Evolutionary conservation across 2,113 vertebrate species (phyloP).

Genomic region (Crotalus horridus): DNA sequence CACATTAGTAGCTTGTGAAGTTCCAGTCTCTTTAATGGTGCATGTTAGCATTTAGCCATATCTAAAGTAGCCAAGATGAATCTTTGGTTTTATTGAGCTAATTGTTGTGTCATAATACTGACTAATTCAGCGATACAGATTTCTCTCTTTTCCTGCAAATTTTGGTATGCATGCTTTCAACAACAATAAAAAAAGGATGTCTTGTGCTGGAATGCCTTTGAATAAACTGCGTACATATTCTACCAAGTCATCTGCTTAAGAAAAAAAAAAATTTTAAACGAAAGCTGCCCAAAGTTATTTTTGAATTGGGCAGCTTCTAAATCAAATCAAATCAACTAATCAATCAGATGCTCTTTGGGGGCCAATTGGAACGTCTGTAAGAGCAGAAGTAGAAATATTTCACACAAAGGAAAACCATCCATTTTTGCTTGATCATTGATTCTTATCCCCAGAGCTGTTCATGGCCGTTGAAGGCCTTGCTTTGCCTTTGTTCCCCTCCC

Average conservation of each 20-base stretch:
- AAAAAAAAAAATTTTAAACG: background rate
- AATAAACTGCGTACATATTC: background rate
- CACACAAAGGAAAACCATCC: no score
- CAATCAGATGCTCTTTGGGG: background rate
- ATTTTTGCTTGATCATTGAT: background rate
- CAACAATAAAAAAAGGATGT: background rate
- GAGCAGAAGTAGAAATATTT: background rate
- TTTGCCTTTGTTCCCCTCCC: background rate
- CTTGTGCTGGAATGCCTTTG: background rate
- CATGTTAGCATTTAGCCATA: constrained; percentile 43
- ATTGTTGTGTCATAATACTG: constrained; percentile 46
- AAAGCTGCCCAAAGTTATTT: background rate
- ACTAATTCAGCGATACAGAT: background rate
- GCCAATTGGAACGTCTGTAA: background rate
- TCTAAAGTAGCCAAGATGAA: constrained; percentile 49
- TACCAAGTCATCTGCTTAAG: background rate
- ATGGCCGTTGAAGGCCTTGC: background rate
- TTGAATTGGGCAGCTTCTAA: background rate
- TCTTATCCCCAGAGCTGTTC: background rate
- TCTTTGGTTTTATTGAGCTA: constrained; percentile 33
- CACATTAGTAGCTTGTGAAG: constrained; percentile 48
- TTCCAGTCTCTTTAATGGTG: constrained; percentile 41
- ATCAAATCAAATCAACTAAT: background rate
- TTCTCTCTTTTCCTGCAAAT: background rate
- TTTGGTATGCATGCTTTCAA: background rate